phyloP scores from a whole-genome alignment of 1,140 invertebrate genomes.

The Lepidurus arcticus region DNA sequence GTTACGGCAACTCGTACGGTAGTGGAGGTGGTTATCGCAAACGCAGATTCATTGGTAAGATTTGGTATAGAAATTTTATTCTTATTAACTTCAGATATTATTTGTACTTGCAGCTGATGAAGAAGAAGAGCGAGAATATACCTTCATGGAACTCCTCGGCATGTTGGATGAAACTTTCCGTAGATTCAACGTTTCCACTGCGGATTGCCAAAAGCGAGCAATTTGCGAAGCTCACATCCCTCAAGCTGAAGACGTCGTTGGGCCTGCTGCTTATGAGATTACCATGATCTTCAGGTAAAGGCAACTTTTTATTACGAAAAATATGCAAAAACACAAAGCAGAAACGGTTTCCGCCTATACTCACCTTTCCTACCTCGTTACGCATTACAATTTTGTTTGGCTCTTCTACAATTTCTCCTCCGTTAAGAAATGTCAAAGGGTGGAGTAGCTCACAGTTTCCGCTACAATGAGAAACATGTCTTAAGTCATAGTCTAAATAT shows the following conservation, averaged over 20 bases:
- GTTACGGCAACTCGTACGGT: constrained; percentile 26
- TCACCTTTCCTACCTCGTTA: background rate
- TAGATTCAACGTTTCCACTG: constrained; percentile 26
- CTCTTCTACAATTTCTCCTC: background rate
- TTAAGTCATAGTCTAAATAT: background rate
- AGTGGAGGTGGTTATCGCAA: constrained; percentile 28
- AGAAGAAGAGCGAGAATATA: constrained; percentile 28
- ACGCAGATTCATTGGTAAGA: constrained; percentile 28
- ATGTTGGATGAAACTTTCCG: constrained; percentile 34
- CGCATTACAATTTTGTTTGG: background rate
- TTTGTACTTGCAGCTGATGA: background rate
- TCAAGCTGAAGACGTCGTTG: background rate
- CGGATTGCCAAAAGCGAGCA: constrained; percentile 32
- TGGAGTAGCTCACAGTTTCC: background rate
- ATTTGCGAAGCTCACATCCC: constrained; percentile 33
- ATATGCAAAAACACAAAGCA: background rate
- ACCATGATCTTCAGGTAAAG: constrained; percentile 31
- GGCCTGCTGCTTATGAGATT: constrained; percentile 23
- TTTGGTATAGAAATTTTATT: no score
- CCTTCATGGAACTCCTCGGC: constrained; percentile 31
- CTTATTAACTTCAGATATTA: no score
- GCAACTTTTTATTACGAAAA: background rate
- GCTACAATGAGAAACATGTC: background rate
- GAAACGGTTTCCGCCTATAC: background rate
- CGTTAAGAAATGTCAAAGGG: background rate